Percentiles rank a stretch among this genome's conserved stretches.
Conservation (phyloP, 2,888 invertebrate species). For the Carpatolechia fugitivella region DNA sequence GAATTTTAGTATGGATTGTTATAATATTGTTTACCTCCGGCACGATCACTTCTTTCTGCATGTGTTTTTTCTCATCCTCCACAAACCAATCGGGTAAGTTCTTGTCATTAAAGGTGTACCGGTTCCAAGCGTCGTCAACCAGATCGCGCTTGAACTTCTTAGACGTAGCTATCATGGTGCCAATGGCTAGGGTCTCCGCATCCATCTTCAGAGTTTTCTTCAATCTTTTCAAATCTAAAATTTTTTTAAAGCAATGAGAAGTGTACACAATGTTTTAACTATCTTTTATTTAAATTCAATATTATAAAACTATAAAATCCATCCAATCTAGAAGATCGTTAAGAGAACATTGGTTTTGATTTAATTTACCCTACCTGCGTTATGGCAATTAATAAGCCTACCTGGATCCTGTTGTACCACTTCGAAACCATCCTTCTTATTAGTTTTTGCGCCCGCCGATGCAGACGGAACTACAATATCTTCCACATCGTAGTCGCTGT, state of each 20-base stretch:
- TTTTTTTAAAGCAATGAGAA: too few relatives aligned
- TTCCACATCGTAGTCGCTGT: constrained; percentile 74
- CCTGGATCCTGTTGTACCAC: constrained; percentile 81
- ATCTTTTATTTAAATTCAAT: too few relatives aligned
- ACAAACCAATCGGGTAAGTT: constrained; percentile 97
- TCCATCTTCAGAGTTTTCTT: constrained; percentile 85
- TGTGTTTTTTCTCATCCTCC: constrained; percentile 95
- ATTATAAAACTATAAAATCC: too few relatives aligned
- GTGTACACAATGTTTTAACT: too few relatives aligned
- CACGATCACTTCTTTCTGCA: constrained; percentile 89
- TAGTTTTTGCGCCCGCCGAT: constrained; percentile 44
- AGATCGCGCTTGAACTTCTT: constrained; percentile 94
- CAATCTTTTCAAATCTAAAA: constrained; percentile 63
- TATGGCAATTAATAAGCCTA: too few relatives aligned
- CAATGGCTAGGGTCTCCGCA: constrained; percentile 94
- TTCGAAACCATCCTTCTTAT: constrained; percentile 82
- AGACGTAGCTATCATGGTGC: constrained; percentile 93
- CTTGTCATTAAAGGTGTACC: constrained; percentile 94
- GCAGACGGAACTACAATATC: constrained; percentile 44
- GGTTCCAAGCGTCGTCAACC: constrained; percentile 94
- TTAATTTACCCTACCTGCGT: too few relatives aligned
- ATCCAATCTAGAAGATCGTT: too few relatives aligned
- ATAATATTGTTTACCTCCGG: constrained; percentile 81
- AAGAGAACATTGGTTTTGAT: too few relatives aligned
- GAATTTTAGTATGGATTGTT: neutral